Evolutionary conservation across 2,797 vertebrate genomes (phyloP).

Genomic region (Poliocrania exsul): DNA sequence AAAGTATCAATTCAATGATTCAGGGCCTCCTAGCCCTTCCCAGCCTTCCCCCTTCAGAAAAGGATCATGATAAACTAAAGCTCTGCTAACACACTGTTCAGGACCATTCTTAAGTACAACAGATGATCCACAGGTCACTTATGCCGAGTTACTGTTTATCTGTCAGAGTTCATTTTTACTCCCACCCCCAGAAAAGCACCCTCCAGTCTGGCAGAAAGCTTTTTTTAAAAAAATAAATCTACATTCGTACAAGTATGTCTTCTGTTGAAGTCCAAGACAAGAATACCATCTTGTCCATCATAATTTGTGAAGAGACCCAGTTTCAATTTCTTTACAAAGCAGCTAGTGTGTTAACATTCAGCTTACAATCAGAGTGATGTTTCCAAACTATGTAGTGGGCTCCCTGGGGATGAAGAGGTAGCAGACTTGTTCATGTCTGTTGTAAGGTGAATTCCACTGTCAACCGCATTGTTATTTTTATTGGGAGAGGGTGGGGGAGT

Average conservation of each 20-base stretch:
- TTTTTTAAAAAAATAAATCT: conserved; percentile 92
- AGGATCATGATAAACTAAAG: conserved; percentile 85
- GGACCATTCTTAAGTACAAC: conserved; percentile 81
- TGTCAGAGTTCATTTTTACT: conserved; percentile 86
- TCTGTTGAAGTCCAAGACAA: conserved; percentile 90
- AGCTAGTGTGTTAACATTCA: conserved; percentile 84
- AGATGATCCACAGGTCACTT: conserved; percentile 91
- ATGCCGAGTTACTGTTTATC: conserved; percentile 83
- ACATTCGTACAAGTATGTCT: conserved; percentile 95
- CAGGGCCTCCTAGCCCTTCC: conserved; percentile 79
- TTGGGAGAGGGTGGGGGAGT: conserved; percentile 90
- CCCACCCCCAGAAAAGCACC: conserved; percentile 83
- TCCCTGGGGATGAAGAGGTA: conserved; percentile 91
- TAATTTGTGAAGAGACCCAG: conserved; percentile 85
- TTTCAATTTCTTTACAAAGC: conserved; percentile 84
- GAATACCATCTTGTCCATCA: conserved; percentile 81
- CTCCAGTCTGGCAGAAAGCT: conserved; percentile 87
- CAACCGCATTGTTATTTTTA: conserved; percentile 99
- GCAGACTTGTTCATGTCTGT: conserved; percentile 92
- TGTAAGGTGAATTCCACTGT: conserved; percentile 93
- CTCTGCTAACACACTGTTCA: conserved; percentile 85
- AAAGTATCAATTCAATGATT: conserved; percentile 90
- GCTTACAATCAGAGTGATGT: conserved; percentile 97
- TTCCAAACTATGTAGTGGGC: conserved; percentile 99
- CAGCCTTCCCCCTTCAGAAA: conserved; percentile 78